Evolutionary conservation across 2,888 invertebrate species (phyloP).

Genomic region (Boloria euphrosyne): DNA sequence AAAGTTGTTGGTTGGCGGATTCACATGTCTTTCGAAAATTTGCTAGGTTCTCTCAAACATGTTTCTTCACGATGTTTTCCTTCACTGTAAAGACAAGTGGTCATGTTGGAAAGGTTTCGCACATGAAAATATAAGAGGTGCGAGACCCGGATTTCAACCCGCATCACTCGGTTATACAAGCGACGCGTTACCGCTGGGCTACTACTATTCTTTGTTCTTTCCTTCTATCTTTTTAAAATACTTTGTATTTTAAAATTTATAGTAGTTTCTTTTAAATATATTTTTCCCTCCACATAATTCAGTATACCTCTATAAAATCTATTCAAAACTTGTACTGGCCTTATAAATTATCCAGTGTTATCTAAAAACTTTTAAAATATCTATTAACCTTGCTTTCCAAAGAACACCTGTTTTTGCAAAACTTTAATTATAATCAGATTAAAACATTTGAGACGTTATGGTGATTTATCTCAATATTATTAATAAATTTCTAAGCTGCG

Average conservation of each 20-base stretch:
- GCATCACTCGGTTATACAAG: no score
- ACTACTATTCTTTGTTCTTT: no score
- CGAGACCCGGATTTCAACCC: no score
- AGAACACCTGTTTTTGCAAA: slow-evolving; percentile 4
- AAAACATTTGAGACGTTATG: background rate
- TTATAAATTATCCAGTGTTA: background rate
- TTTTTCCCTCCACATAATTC: background rate
- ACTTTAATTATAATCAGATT: slow-evolving; percentile 9
- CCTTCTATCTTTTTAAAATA: no score
- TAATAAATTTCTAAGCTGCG: background rate
- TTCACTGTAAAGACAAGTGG: no score
- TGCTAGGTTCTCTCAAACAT: no score
- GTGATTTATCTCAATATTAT: background rate
- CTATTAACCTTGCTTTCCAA: background rate
- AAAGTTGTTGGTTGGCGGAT: no score
- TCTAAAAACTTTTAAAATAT: slow-evolving; percentile 16
- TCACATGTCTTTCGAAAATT: no score
- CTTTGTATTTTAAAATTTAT: background rate
- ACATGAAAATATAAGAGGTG: no score
- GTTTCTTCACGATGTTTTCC: no score
- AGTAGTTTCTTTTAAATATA: background rate
- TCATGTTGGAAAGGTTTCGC: no score
- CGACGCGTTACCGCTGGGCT: no score
- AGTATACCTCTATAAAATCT: background rate
- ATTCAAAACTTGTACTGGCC: background rate